Evolutionary conservation across 2,888 invertebrate genomes (phyloP), one percentile per base, ranked within the genome.

Genomic region (Pardosa pseudoannulata): DNA sequence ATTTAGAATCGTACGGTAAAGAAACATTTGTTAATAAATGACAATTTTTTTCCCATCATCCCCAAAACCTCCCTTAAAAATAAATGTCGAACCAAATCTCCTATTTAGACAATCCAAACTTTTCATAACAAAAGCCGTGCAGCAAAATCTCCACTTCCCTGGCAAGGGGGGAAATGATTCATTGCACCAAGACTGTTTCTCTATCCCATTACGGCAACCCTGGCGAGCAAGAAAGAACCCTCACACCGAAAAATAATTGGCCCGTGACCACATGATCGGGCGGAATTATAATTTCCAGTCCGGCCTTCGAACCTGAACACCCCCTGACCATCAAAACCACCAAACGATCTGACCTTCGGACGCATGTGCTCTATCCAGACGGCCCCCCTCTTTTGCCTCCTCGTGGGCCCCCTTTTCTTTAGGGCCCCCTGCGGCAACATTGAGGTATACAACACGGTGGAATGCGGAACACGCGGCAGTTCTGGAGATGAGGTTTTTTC

Each of bases 281-380:
- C 64, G 41, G 83, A 78, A 85, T 78, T 78, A 78, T 78, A 85
- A 85, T 85, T 85, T 78, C 65, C 67, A 39, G 46, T 56, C 50
- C 72, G 78, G 72, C 78, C 83, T 78, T 76, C 74, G 75, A 56
- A 64, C 19, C 39, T 23, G 32, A 46, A 78, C 46, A 72, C 72
- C 78, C 78, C 76, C 76, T 72, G 76, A 71, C 78, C 72, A 73
- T 79, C 72, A 78, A 72, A 85, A 65, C 76, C 76, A 50, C 83
- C 78, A 85, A 85, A 78, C 78, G 83, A 85, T 85, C 65, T 85
- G 83, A 85, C 83, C 83, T 85, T 85, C 83, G 83, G 41, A 36
- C 71, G 76, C 32, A 46, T 78, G 76, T 83, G 82, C 73, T 65
- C 50, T 85, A 78, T 85, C 41, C 75, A 83, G 78, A 72, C 76